Conservation (phyloP, 2,113 vertebrate genomes). For the Pionites leucogaster region DNA sequence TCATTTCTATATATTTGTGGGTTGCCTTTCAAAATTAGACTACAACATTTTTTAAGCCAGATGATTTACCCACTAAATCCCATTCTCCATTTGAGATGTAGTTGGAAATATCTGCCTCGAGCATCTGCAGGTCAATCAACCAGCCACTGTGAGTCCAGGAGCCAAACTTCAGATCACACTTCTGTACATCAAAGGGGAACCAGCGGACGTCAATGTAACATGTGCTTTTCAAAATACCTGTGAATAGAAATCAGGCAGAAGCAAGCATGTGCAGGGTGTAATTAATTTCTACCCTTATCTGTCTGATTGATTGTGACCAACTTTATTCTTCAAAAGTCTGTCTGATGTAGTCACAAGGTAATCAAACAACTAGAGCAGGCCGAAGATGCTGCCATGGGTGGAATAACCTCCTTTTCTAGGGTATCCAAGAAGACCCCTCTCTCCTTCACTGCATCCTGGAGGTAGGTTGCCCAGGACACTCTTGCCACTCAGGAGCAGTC, state of each 20-base stretch:
- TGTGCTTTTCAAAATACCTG: constrained; percentile 77
- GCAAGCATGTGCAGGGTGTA: neutral
- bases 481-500: neutral
- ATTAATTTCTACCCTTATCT: neutral
- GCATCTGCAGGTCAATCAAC: constrained; percentile 90
- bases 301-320: neutral
- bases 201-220: constrained; percentile 92
- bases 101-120: constrained; percentile 86
- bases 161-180: constrained; percentile 90
- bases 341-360: neutral
- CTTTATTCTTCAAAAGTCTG: neutral
- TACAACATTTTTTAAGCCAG: neutral
- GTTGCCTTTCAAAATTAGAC: neutral
- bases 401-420: neutral
- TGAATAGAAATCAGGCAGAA: neutral
- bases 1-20: neutral
- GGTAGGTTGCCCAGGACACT: neutral
- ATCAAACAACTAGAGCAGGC: neutral
- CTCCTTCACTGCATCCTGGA: neutral
- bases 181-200: constrained; percentile 93
- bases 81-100: constrained; percentile 92
- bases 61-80: constrained; percentile 88
- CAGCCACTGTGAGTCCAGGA: constrained; percentile 92
- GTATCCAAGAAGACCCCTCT: neutral
- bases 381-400: neutral